phyloP scores from a whole-genome alignment of 2,797 vertebrate species.

The Taenioides sp. region DNA sequence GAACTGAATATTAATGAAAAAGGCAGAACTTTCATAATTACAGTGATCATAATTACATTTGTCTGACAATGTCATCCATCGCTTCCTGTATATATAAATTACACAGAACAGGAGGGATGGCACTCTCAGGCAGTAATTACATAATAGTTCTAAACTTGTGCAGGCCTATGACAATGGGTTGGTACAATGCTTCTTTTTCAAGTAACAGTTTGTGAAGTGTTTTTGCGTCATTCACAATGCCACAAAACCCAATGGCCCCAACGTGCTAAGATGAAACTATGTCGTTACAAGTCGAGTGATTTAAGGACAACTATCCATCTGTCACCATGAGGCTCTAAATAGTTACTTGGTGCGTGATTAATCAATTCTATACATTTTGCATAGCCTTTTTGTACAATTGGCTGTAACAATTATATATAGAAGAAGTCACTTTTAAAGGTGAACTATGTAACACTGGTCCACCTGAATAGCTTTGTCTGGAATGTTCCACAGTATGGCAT shows the following conservation, averaged over 20 bases:
- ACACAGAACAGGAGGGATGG: no score
- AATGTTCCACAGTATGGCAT: no score
- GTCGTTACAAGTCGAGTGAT: constrained; percentile 3
- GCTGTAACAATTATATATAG: no score
- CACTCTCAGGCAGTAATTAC: background rate
- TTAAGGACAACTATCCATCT: constrained; percentile 6
- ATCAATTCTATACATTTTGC: background rate
- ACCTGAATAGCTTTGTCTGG: no score
- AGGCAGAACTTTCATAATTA: no score
- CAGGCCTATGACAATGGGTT: background rate
- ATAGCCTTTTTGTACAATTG: no score
- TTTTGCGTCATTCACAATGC: background rate
- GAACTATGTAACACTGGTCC: no score
- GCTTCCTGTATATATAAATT: no score
- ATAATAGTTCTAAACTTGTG: background rate
- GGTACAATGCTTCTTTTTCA: background rate
- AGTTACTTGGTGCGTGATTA: background rate
- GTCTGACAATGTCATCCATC: no score
- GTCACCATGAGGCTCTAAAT: background rate
- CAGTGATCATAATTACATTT: no score
- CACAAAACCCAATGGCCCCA: background rate
- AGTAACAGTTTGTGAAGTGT: background rate
- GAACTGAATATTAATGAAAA: no score
- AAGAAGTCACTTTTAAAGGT: no score
- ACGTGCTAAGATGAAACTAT: constrained; percentile 3